These are phyloP conservation scores for Heterocephalus glaber DNA, from an alignment of 2,113 vertebrate genomes.

Conservation along the genomic window DNA sequence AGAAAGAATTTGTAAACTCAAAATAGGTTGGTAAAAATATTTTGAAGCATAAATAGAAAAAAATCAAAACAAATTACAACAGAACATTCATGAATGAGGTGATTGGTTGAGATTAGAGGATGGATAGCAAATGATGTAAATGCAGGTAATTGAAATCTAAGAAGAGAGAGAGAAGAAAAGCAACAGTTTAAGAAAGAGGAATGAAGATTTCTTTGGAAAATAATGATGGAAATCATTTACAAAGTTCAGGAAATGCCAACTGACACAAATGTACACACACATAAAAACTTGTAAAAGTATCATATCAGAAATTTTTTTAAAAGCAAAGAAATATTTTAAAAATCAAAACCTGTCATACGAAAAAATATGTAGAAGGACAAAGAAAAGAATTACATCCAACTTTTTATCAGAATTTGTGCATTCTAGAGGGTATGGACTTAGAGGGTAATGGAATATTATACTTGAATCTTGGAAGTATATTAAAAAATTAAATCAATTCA, in stretches of 20 bases:
- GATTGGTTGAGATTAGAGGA: not conserved
- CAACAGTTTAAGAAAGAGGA: not conserved
- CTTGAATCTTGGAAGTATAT: not conserved
- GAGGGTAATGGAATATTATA: not conserved
- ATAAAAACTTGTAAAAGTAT: not conserved
- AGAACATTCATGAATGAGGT: not conserved
- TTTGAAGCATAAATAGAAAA: not conserved
- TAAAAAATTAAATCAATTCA: not conserved
- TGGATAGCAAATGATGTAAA: not conserved
- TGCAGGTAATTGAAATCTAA: not conserved
- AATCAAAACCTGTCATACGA: not conserved
- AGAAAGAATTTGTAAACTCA: not conserved
- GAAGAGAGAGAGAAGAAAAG: not conserved
- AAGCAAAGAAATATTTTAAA: not conserved
- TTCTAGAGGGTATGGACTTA: not conserved
- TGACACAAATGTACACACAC: not conserved
- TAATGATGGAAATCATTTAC: not conserved
- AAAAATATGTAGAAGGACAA: not conserved
- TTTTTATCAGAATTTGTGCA: not conserved
- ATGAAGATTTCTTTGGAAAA: not conserved
- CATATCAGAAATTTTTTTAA: not conserved
- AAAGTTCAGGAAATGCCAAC: not conserved
- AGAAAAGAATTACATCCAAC: not conserved
- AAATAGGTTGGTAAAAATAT: not conserved
- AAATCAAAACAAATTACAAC: not conserved